phyloP scores from a whole-genome alignment of 2,888 invertebrate genomes.

The Horisme vitalbata region DNA sequence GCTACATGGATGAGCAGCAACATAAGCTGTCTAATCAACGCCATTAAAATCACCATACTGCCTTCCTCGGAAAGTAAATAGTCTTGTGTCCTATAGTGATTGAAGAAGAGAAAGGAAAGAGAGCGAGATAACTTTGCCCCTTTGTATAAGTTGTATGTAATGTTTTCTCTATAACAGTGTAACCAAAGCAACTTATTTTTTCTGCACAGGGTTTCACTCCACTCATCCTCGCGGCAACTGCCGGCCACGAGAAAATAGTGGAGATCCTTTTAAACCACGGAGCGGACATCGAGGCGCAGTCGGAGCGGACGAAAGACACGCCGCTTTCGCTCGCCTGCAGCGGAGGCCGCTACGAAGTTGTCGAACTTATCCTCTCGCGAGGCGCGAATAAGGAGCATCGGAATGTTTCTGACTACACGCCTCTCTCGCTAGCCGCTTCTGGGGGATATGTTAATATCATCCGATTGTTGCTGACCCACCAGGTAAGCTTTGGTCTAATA shows the following conservation, averaged over 20 bases:
- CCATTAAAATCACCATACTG: too few species aligned
- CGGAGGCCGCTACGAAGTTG: slow-evolving; percentile 97
- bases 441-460: slow-evolving; percentile 99
- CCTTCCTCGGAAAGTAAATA: too few species aligned
- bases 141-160: too few species aligned
- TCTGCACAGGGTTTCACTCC: slow-evolving; percentile 92
- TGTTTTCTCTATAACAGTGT: too few species aligned
- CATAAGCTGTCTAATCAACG: too few species aligned
- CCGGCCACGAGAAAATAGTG: slow-evolving; percentile 91
- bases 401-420: slow-evolving; percentile 99
- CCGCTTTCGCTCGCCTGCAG: slow-evolving; percentile 98
- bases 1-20: too few species aligned
- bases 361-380: slow-evolving; percentile 93
- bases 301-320: slow-evolving; percentile 99
- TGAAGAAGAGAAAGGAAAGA: too few species aligned
- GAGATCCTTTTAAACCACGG: slow-evolving; percentile 96
- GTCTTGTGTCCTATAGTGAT: too few species aligned
- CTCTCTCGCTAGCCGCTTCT: slow-evolving; percentile 98
- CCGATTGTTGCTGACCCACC: slow-evolving; percentile 94
- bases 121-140: too few species aligned
- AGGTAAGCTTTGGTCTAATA: too few species aligned
- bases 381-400: slow-evolving; percentile 99
- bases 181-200: background rate
- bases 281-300: slow-evolving; percentile 99
- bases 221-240: slow-evolving; percentile 97